Conservation (phyloP, 2,113 vertebrate species). For the Hippocampus guttulatus region DNA sequence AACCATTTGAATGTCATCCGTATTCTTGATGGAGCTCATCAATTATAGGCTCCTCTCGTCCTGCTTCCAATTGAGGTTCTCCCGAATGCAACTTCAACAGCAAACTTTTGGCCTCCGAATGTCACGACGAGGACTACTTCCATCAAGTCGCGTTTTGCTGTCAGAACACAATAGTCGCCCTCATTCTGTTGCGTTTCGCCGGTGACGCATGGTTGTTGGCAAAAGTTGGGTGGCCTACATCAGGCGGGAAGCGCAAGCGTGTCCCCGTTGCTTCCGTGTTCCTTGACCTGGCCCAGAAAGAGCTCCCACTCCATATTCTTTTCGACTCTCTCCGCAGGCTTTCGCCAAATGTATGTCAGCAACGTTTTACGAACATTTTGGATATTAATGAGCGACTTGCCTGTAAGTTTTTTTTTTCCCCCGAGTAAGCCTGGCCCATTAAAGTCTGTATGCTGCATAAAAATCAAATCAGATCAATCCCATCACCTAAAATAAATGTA, state of each 20-base stretch:
- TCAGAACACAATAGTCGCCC: constrained; percentile 6
- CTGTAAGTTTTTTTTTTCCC: neutral
- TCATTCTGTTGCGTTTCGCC: constrained; percentile 29
- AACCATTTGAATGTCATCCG: neutral
- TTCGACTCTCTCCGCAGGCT: constrained; percentile 9
- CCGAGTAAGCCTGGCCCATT: neutral
- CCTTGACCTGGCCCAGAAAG: constrained; percentile 57
- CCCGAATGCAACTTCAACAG: constrained; percentile 19
- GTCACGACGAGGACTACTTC: neutral
- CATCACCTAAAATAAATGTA: too few species aligned
- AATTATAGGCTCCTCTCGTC: constrained; percentile 68
- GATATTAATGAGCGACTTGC: neutral
- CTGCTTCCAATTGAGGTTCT: constrained; percentile 76
- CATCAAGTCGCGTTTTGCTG: neutral
- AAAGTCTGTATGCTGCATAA: neutral
- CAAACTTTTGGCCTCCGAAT: neutral
- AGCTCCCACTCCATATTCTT: constrained; percentile 42
- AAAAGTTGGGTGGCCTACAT: constrained; percentile 61
- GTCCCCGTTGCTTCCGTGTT: constrained; percentile 48
- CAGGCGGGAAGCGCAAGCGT: constrained; percentile 16
- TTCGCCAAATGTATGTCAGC: constrained; percentile 3
- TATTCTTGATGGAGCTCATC: constrained; percentile 13
- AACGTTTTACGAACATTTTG: neutral
- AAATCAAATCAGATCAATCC: neutral
- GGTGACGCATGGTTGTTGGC: constrained; percentile 39